These are phyloP conservation scores for Cololabis saira DNA, from an alignment of 2,113 vertebrate genomes.

Conservation along the genomic window DNA sequence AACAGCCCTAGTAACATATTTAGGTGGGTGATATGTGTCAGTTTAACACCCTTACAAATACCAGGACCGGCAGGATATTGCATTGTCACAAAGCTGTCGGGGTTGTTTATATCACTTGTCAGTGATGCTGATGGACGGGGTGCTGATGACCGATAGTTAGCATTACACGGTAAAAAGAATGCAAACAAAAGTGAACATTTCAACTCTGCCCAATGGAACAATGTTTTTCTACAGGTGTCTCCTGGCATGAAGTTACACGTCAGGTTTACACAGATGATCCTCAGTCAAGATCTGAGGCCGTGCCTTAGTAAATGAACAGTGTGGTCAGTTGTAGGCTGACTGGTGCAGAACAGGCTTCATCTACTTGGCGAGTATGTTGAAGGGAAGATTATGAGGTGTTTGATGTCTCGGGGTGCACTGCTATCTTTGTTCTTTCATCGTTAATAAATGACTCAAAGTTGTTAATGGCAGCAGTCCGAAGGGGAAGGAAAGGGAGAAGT, in stretches of 20 bases:
- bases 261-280: background rate
- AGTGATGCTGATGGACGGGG: too few species aligned
- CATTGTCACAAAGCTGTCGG: too few species aligned
- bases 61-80: too few species aligned
- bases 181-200: background rate
- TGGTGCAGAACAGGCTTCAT: slow-evolving; percentile 11
- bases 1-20: too few species aligned
- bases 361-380: slow-evolving; percentile 61
- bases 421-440: slow-evolving; percentile 58
- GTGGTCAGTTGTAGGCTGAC: slow-evolving; percentile 7
- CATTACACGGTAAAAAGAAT: background rate
- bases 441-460: slow-evolving; percentile 61
- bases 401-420: slow-evolving; percentile 49
- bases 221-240: background rate
- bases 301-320: slow-evolving; percentile 14
- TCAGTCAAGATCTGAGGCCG: slow-evolving; percentile 8
- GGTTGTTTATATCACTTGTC: too few species aligned
- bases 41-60: too few species aligned
- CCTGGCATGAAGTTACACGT: too few species aligned
- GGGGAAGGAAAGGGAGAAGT: slow-evolving; percentile 27
- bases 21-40: too few species aligned
- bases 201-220: background rate
- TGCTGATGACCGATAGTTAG: too few species aligned
- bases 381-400: slow-evolving; percentile 54
- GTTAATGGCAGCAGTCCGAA: slow-evolving; percentile 58